Evolutionary conservation across 2,113 vertebrate genomes (phyloP), one percentile per base, ranked within the genome.

Genomic region (Aspiorhynchus laticeps): DNA sequence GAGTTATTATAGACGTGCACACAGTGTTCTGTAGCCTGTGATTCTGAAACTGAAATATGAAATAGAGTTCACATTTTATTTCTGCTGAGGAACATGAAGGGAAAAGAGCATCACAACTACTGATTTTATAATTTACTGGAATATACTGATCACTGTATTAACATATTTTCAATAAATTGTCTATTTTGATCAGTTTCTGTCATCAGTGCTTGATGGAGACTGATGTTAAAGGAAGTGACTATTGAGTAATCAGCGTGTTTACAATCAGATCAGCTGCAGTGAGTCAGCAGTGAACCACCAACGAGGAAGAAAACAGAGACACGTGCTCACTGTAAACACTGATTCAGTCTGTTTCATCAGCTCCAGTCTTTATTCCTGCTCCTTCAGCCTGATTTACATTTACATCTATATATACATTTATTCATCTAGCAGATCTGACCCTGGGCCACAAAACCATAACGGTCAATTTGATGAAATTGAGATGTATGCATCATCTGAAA

Each of bases 161-260:
- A 95, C 92, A 94, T 93, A 93, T 95, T 95, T 95, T 93, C 90
- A 95, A 95, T 95, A 95, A 95, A 95, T 92, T 93, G 93, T 95
- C 94, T 95, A 95, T 95, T 95, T 95, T 94, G 93, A 91, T 91
- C 93, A 92, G 82, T n/a, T n/a, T 59, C 31, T 73, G 61, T 28
- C n/a, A 5, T 63, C 10, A 5, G n/a, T 63, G 61, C 11, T 26
- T 1, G 0, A 2, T 28, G n/a, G 26, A 61, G 48, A 17, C 21
- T 63, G 61, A 26, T 5, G 26, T 56, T 53, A 36, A 3, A 56
- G 53, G 53, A 38, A 61, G 78, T 80, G 10, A 33, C 56, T 78
- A 8, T n/a, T 15, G 51, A n/a, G 33, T 56, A 28, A 56, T 31
- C 46, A 51, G 46, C 46, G 1, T 41, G 7, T 4, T 28, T 78